phyloP scores from a whole-genome alignment of 1,140 invertebrate genomes.

The Pseudomyrmex cubaensis region DNA sequence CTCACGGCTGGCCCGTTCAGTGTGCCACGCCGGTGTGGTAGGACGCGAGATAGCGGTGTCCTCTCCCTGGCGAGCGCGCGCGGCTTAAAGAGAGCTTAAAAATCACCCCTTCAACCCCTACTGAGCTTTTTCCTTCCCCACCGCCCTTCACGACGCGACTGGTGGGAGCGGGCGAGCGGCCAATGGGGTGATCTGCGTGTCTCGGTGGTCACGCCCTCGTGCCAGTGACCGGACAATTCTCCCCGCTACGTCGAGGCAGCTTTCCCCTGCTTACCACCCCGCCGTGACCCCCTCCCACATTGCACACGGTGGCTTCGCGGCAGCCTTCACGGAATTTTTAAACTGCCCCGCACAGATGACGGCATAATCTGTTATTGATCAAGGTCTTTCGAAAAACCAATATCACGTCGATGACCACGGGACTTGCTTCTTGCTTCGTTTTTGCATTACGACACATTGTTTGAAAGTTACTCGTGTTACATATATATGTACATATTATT shows the following conservation, averaged over 20 bases:
- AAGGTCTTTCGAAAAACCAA: slow-evolving; percentile 79
- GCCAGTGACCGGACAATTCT: slow-evolving; percentile 79
- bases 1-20: slow-evolving; percentile 71
- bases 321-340: slow-evolving; percentile 84
- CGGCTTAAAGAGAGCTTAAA: slow-evolving; percentile 83
- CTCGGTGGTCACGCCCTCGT: slow-evolving; percentile 81
- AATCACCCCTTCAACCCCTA: slow-evolving; percentile 80
- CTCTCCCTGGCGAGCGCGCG: slow-evolving; percentile 78
- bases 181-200: slow-evolving; percentile 82
- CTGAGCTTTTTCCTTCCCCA: slow-evolving; percentile 79
- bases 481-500: neutral
- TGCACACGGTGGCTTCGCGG: slow-evolving; percentile 74
- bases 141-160: slow-evolving; percentile 58
- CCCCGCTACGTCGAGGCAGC: slow-evolving; percentile 66
- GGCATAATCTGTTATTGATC: slow-evolving; percentile 84
- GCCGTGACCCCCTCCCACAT: slow-evolving; percentile 44
- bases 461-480: slow-evolving; percentile 4
- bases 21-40: slow-evolving; percentile 77
- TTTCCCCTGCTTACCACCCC: slow-evolving; percentile 66
- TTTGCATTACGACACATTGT: slow-evolving; percentile 3
- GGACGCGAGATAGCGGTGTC: slow-evolving; percentile 80
- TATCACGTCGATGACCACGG: slow-evolving; percentile 73
- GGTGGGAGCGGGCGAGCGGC: slow-evolving; percentile 79
- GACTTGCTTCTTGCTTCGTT: slow-evolving; percentile 63
- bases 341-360: slow-evolving; percentile 82